Evolutionary conservation across 2,888 invertebrate species (phyloP), one percentile per base, ranked within the genome.

Genomic region (Rhogogaster chlorosoma): DNA sequence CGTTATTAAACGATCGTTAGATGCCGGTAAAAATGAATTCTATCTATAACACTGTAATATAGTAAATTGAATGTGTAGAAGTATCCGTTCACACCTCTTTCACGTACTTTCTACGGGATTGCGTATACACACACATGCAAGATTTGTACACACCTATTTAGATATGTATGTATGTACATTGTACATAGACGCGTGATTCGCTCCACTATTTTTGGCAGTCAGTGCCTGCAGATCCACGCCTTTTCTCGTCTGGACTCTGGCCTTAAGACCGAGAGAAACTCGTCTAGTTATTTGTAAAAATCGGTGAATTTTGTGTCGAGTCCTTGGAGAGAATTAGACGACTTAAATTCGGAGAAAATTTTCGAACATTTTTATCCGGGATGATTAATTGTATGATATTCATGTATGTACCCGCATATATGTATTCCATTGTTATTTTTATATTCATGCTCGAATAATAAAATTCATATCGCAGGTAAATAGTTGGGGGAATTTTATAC

Each of bases 171-270:
- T 38, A 61, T 36, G 32, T 61, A 80, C 12, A 26, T 67, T 18
- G n/a, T 22, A 53, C 22, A 64, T 67, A 45, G 67, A 45, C 45
- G 18, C 22, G 70, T 67, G 83, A 83, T 67, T 83, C 83, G 83
- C 38, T 80, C 80, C 26, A 67, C 83, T 83, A 83, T 83, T 83
- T 83, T 83, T 83, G 83, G 83, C 83, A 67, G 83, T 67, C 83
- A 18, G 45, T 42, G 67, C 18, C 67, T 42, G 53, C 53, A 53
- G 42, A 70, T 83, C 64, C 67, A 45, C 67, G 42, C 64, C 29
- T 83, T 29, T 77, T 80, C 38, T 80, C 18, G 61, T 80, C n/a
- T 61, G 57, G 57, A 49, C 29, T 49, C 29, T 77, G 12, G 42
- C 26, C 73, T 42, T 42, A 22, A 29, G 29, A 15, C 29, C 4